Evolutionary conservation across 2,113 vertebrate species (phyloP), one percentile per base, ranked within the genome.

Genomic region (Upupa epops): DNA sequence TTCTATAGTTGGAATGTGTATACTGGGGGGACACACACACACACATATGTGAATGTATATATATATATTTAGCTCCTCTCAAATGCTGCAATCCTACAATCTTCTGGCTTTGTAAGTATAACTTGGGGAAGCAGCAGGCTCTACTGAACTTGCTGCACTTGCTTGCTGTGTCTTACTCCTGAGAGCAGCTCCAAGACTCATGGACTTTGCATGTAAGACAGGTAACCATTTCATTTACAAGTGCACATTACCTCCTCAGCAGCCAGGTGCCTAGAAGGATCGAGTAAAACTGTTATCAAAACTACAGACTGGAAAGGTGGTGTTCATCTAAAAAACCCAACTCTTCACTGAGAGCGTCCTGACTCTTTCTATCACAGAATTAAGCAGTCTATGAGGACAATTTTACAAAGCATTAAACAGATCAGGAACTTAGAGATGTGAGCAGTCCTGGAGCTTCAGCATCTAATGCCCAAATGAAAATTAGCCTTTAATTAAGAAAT

Each of bases 381-480:
- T 18, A 81, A 40, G 26, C 22, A 49, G 80, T 34, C 34, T 34
- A 6, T 42, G 28, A 45, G 40, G 63, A 52, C 31, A 72, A 24
- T 75, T 91, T 78, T 83, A 60, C 5, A 81, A 71, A 60, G 7
- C n/a, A 74, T 48, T 83, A 78, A 54, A 36, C 28, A 77, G 15
- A 21, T 89, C 48, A 73, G 36, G 37, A 70, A 60, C 18, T 37
- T 37, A 37, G 7, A 40, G 60, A 69, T 2, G 5, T 48, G 51
- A 90, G 28, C 20, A 19, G 86, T 73, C 24, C 56, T 51, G 54
- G 45, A 83, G 61, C n/a, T 86, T 88, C 59, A 76, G 86, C 65
- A 75, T 84, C 18, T 82, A 88, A 93, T 87, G 77, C 54, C 70
- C 59, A 61, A 64, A 83, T 42, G 29, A 81, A 88, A 86, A 64